Evolutionary conservation across 2,113 vertebrate species (phyloP), one percentile per base, ranked within the genome.

Genomic region (Lota lota): DNA sequence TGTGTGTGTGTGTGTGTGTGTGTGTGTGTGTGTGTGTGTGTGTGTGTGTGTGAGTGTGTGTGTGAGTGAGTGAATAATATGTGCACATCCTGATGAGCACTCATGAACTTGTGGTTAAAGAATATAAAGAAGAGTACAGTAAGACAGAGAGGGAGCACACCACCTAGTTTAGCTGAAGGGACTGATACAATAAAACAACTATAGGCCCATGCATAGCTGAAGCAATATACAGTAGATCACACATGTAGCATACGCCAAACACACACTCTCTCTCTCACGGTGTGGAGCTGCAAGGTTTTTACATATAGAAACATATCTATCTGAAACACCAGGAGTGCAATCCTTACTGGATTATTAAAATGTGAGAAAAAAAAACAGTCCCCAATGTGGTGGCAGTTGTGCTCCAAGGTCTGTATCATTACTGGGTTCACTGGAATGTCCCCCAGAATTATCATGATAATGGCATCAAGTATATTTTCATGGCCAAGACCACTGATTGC

Each of bases 401-500:
- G 66, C 53, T 79, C 61, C 68, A 63, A 76, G 73, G 51, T 72
- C 65, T 40, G 63, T 67, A 21, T 72, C 68, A 70, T 70, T 78
- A 79, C 75, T 60, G 70, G 40, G 67, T 69, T 85, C 71, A 78
- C 75, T 85, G 76, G 67, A 86, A 72, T 69, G 66, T 71, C 75
- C 67, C 69, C 67, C 72, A 63, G 76, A 79, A 85, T 88, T 83
- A 88, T 84, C 76, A 82, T 87, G 71, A 86, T 78, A 87, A 86
- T 83, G 51, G 69, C 69, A 69, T 84, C 68, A 80, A 78, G 78
- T 76, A 71, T 70, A 58, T 79, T 83, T 73, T 59, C 66, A 63
- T 74, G 74, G 69, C 78, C 72, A 78, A 70, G 69, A 79, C 70
- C 64, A 70, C 65, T 82, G 81, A 89, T 83, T 85, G 83, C 83